These are phyloP conservation scores for Rhinoraja longicauda DNA, from an alignment of 2,797 vertebrate genomes.

Conservation along the genomic window DNA sequence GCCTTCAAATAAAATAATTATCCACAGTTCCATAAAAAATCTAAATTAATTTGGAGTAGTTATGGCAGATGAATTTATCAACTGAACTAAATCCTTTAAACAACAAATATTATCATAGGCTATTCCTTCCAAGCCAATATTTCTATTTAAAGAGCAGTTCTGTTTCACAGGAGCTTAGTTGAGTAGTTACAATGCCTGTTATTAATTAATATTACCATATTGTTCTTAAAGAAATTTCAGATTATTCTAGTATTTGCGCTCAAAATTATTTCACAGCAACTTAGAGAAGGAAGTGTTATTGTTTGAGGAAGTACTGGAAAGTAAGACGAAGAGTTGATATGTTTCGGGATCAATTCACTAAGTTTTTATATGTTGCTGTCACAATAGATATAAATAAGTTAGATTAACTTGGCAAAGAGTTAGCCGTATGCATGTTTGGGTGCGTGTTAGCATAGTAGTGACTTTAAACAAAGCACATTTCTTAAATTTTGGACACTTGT, in stretches of 20 bases:
- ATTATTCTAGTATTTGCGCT: neutral
- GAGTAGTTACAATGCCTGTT: neutral
- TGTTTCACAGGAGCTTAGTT: neutral
- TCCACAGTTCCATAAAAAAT: neutral
- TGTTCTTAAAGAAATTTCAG: neutral
- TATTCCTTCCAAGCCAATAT: neutral
- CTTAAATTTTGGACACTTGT: neutral
- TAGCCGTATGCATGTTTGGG: neutral
- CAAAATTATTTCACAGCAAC: neutral
- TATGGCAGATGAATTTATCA: neutral
- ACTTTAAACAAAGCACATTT: conserved; percentile 15
- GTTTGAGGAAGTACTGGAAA: neutral
- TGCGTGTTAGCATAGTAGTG: neutral
- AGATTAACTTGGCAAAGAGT: neutral
- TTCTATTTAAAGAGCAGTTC: neutral
- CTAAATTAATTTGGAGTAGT: neutral
- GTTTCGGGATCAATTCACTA: neutral
- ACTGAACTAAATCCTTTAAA: neutral
- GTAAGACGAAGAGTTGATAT: neutral
- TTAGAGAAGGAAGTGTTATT: neutral
- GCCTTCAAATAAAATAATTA: neutral
- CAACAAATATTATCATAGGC: neutral
- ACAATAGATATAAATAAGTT: neutral
- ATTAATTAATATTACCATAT: neutral
- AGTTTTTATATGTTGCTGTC: neutral